Evolutionary conservation across 2,797 vertebrate genomes (phyloP).

Genomic region (Amblyopsis hoosieri): DNA sequence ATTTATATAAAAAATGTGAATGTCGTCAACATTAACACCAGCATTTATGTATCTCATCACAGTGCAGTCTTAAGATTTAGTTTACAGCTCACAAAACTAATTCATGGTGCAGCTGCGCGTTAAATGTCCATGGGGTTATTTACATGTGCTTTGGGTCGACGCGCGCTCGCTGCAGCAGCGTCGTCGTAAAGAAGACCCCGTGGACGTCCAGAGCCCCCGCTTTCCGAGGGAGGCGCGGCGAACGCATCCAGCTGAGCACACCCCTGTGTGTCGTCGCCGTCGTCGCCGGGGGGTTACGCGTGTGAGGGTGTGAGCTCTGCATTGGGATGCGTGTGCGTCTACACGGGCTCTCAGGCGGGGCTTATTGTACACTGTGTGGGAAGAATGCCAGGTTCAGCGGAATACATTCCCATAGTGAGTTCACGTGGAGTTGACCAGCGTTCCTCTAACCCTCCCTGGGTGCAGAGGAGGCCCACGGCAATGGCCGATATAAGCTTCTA

Average conservation of each 20-base stretch:
- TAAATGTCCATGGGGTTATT: constrained; percentile 1
- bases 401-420: constrained; percentile 62
- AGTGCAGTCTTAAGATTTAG: too few species aligned
- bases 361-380: constrained; percentile 37
- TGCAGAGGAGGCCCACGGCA: constrained; percentile 36
- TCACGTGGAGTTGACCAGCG: constrained; percentile 63
- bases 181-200: constrained; percentile 18
- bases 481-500: constrained; percentile 12
- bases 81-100: too few species aligned
- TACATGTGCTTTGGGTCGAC: constrained; percentile 57
- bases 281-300: not conserved
- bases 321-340: constrained; percentile 38
- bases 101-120: too few species aligned
- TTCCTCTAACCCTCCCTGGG: constrained; percentile 22
- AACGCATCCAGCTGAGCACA: constrained; percentile 48
- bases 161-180: constrained; percentile 45
- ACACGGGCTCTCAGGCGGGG: constrained; percentile 14
- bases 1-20: too few species aligned
- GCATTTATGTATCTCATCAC: too few species aligned
- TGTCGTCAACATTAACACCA: too few species aligned
- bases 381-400: constrained; percentile 42
- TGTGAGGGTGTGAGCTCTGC: constrained; percentile 27
- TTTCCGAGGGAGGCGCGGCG: constrained; percentile 34
- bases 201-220: constrained; percentile 43
- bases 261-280: not conserved